Conservation (phyloP, 1,140 invertebrate species). For the Neomicropteryx cornuta region DNA sequence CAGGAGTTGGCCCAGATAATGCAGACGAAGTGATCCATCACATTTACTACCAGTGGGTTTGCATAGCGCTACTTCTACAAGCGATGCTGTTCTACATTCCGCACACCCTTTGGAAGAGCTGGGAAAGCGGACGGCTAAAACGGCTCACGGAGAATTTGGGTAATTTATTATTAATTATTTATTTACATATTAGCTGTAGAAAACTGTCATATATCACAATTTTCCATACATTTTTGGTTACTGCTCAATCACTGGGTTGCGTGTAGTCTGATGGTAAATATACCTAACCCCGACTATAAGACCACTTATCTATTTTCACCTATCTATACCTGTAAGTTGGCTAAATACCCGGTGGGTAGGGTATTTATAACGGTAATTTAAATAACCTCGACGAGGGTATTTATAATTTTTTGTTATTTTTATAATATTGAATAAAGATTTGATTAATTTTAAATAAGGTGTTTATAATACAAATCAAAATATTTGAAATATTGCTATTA, state of each 20-base stretch:
- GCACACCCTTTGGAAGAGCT: slow-evolving; percentile 63
- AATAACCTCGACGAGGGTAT: no score
- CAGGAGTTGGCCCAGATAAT: slow-evolving; percentile 24
- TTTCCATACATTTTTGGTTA: not conserved
- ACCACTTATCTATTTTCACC: no score
- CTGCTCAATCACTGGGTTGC: not conserved
- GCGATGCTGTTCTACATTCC: slow-evolving; percentile 66
- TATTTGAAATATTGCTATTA: no score
- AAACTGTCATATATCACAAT: not conserved
- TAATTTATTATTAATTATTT: not conserved
- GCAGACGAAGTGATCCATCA: slow-evolving; percentile 50
- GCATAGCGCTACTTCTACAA: slow-evolving; percentile 71
- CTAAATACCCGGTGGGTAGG: no score
- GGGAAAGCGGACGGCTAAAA: slow-evolving; percentile 48
- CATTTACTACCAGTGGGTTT: slow-evolving; percentile 86
- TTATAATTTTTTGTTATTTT: no score
- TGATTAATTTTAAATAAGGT: no score
- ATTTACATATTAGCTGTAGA: not conserved
- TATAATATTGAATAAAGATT: no score
- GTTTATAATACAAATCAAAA: no score
- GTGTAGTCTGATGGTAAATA: not conserved
- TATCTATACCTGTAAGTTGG: no score
- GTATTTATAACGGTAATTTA: no score
- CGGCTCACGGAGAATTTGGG: not conserved
- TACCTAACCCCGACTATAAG: not conserved